Conservation (phyloP, 1,140 invertebrate species). For the Dendrolimus punctatus region DNA sequence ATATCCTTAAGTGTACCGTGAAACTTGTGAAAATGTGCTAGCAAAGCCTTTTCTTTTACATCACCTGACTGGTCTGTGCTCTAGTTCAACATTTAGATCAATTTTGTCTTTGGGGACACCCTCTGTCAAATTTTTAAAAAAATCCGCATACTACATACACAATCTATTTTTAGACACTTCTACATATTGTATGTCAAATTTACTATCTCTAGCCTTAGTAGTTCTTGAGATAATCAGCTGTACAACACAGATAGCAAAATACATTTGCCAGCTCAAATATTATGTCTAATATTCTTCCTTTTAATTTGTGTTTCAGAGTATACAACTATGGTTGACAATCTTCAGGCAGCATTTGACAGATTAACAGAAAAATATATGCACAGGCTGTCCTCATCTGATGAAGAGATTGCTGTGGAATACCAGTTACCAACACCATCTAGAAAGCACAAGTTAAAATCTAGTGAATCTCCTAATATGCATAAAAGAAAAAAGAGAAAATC, state of each 20-base stretch:
- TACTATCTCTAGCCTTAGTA: too few relatives aligned
- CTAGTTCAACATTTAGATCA: too few relatives aligned
- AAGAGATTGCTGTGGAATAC: slow-evolving; percentile 79
- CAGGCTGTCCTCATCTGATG: slow-evolving; percentile 84
- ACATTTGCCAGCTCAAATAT: too few relatives aligned
- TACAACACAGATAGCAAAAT: too few relatives aligned
- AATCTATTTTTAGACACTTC: neutral
- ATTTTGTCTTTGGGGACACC: too few relatives aligned
- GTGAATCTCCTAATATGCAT: slow-evolving; percentile 40
- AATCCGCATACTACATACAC: neutral
- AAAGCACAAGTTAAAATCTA: slow-evolving; percentile 59
- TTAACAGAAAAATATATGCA: slow-evolving; percentile 87
- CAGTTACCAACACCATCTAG: slow-evolving; percentile 70
- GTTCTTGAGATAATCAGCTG: too few relatives aligned
- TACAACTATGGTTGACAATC: slow-evolving; percentile 88
- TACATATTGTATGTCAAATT: too few relatives aligned
- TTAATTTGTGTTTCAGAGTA: slow-evolving; percentile 78
- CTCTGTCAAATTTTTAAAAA: too few relatives aligned
- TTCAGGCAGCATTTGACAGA: slow-evolving; percentile 84
- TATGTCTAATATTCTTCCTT: slow-evolving; percentile 1
- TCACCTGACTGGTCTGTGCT: too few relatives aligned
- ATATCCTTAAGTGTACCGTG: too few relatives aligned
- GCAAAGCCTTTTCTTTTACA: too few relatives aligned
- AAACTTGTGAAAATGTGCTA: too few relatives aligned
- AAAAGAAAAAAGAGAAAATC: slow-evolving; percentile 66